Conservation (phyloP, 37 sponge, comb jelly and placozoan genomes). For the Chondrosia reniformis region DNA sequence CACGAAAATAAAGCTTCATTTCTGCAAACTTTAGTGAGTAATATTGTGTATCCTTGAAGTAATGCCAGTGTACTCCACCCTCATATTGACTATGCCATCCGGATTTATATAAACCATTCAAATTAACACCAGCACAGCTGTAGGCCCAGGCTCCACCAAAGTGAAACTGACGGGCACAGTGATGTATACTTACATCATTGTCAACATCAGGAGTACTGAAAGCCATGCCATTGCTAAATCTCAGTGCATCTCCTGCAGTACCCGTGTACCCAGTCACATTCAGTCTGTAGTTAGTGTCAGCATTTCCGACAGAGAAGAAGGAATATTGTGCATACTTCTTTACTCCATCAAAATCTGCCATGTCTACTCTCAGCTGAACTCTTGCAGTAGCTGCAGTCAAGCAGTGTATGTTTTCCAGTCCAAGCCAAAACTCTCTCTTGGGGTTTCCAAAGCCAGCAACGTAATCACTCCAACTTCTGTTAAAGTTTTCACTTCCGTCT, state of each 20-base stretch:
- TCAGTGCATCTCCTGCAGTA: neutral
- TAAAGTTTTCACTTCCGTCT: neutral
- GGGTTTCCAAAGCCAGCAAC: neutral
- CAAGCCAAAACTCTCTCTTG: neutral
- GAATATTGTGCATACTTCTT: neutral
- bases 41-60: neutral
- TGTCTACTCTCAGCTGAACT: neutral
- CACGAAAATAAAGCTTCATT: neutral
- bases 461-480: neutral
- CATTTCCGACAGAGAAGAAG: neutral
- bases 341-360: neutral
- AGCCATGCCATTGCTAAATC: neutral
- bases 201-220: neutral
- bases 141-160: neutral
- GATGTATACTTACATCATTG: neutral
- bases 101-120: neutral
- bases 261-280: neutral
- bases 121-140: neutral
- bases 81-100: neutral
- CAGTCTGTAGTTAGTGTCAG: neutral
- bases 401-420: neutral
- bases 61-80: constrained; percentile 16
- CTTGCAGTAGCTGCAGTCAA: neutral
- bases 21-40: constrained; percentile 4
- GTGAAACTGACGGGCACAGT: too few relatives aligned